These are phyloP conservation scores for Epirrita christyi DNA, from an alignment of 2,888 invertebrate genomes.

Conservation along the genomic window DNA sequence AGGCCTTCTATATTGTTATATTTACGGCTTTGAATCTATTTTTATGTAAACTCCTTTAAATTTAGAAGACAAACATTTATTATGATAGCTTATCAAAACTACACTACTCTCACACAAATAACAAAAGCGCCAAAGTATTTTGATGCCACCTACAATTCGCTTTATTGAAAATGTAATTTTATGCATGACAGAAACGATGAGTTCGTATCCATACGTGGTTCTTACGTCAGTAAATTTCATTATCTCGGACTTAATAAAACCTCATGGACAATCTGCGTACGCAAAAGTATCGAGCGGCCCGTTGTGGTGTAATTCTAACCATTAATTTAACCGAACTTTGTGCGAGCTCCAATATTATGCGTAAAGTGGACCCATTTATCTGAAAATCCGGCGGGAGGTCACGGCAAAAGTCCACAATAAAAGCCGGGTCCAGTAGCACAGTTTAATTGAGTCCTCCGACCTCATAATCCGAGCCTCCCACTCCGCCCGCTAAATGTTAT, in stretches of 20 bases:
- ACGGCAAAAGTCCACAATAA: conserved; percentile 80
- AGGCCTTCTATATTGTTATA: too few species aligned
- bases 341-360: conserved; percentile 58
- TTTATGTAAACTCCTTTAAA: too few species aligned
- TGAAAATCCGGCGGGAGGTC: conserved; percentile 79
- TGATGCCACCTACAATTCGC: too few species aligned
- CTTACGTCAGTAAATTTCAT: conserved; percentile 9
- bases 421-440: conserved; percentile 79
- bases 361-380: conserved; percentile 78
- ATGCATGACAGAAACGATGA: too few species aligned
- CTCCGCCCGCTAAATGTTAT: conserved; percentile 80
- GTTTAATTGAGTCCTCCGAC: conserved; percentile 84
- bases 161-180: too few species aligned
- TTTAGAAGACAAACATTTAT: too few species aligned
- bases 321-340: conserved; percentile 60
- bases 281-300: conserved; percentile 25
- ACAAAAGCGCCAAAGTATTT: too few species aligned
- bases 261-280: conserved; percentile 8
- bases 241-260: neutral
- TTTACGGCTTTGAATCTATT: too few species aligned
- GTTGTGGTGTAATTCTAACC: conserved; percentile 57
- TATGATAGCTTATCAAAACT: too few species aligned
- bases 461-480: conserved; percentile 78
- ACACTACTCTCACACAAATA: too few species aligned
- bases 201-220: too few species aligned